These are phyloP conservation scores for Apodemia mormo DNA, from an alignment of 2,888 invertebrate species.

Conservation along the genomic window DNA sequence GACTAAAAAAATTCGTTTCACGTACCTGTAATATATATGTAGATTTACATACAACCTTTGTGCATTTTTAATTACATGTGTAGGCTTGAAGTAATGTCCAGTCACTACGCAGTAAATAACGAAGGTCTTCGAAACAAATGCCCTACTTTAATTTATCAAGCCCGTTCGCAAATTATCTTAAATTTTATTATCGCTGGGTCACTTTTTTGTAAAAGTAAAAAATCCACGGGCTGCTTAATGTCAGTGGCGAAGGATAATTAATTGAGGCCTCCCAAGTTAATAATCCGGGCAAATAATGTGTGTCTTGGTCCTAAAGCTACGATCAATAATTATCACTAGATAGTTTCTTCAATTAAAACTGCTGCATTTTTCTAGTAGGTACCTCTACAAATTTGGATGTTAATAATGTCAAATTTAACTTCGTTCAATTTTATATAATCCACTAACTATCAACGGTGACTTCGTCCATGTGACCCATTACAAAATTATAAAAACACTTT, in stretches of 20 bases:
- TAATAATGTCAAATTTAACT: too few species aligned
- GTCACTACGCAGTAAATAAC: constrained; percentile 48
- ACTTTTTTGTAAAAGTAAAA: constrained; percentile 58
- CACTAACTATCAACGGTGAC: too few species aligned
- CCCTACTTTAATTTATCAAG: constrained; percentile 59
- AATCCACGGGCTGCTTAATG: constrained; percentile 49
- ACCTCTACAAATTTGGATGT: too few species aligned
- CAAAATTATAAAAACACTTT: too few species aligned
- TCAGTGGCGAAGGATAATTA: constrained; percentile 56
- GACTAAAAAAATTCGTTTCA: background rate
- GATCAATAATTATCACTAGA: constrained; percentile 8
- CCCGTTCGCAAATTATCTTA: constrained; percentile 18
- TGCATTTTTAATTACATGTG: constrained; percentile 42
- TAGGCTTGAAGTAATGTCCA: constrained; percentile 51
- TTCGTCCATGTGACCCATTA: too few species aligned
- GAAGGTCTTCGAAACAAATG: constrained; percentile 44
- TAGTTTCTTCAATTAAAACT: background rate
- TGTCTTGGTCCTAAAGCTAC: constrained; percentile 25
- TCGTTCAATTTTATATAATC: too few species aligned
- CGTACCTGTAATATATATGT: background rate
- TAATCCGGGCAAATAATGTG: constrained; percentile 56
- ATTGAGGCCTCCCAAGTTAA: constrained; percentile 61
- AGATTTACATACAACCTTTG: constrained; percentile 4
- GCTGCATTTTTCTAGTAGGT: too few species aligned
- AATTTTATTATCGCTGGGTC: constrained; percentile 24